These are phyloP conservation scores for Oxyura jamaicensis DNA, from an alignment of 2,113 vertebrate species.

Conservation along the genomic window DNA sequence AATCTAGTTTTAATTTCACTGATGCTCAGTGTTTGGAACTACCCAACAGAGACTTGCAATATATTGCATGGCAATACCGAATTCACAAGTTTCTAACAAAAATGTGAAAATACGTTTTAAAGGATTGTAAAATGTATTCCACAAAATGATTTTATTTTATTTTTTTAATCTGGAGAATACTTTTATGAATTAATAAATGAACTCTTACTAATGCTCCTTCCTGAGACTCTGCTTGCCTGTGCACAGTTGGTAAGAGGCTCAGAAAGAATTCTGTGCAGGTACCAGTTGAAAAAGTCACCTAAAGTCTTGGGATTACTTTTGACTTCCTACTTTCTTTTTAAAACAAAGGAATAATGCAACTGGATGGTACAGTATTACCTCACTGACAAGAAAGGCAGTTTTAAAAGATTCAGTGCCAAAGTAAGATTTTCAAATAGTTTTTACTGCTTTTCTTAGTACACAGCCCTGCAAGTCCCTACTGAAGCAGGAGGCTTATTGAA, in stretches of 20 bases:
- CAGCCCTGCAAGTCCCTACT: background rate
- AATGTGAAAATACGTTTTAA: background rate
- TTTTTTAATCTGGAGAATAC: background rate
- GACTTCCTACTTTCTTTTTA: background rate
- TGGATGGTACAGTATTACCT: background rate
- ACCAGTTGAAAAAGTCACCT: conserved; percentile 29
- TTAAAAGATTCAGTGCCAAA: background rate
- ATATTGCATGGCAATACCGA: background rate
- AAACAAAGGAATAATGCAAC: background rate
- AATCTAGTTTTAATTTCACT: background rate
- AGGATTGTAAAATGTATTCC: background rate
- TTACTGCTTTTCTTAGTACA: background rate
- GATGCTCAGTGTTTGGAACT: background rate
- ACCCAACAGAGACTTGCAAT: background rate
- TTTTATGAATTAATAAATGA: background rate
- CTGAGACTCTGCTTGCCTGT: background rate
- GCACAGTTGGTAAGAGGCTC: background rate
- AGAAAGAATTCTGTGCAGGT: background rate
- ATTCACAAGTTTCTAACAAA: background rate
- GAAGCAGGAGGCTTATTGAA: background rate
- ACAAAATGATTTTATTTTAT: background rate
- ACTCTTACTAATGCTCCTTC: background rate
- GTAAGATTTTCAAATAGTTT: background rate
- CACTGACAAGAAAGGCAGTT: background rate
- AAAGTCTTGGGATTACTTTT: background rate